A percentile compares a stretch with the other conserved stretches of the same genome.
phyloP scores from a whole-genome alignment of 2,797 vertebrate genomes.

The Enteromius fasciolatus region DNA sequence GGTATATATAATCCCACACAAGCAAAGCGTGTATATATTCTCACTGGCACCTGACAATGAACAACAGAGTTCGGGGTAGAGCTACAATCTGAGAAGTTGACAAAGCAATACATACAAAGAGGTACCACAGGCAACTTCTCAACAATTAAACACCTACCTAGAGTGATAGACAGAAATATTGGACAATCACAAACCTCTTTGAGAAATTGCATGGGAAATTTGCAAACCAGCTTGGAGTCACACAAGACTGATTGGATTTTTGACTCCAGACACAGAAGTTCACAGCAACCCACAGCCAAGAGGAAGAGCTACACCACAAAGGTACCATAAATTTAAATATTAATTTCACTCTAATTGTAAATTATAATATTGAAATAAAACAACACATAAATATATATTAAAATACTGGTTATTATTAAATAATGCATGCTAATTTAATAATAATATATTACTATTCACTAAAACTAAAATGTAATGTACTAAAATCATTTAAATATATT shows the following conservation, averaged over 20 bases:
- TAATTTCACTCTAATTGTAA: neutral
- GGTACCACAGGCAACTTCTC: neutral
- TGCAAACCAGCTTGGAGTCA: slow-evolving; percentile 27
- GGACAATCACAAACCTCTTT: neutral
- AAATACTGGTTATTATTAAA: neutral
- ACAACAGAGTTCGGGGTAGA: slow-evolving; percentile 15
- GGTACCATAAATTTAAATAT: neutral
- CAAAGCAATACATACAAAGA: neutral
- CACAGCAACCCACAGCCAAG: neutral
- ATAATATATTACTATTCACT: neutral
- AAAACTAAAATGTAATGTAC: neutral
- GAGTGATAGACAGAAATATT: neutral
- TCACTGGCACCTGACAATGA: slow-evolving; percentile 35
- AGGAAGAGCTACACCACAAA: slow-evolving; percentile 31
- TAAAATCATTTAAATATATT: neutral
- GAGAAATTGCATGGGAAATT: slow-evolving; percentile 43
- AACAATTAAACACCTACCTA: slow-evolving; percentile 1
- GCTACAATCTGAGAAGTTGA: slow-evolving; percentile 16
- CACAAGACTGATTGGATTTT: slow-evolving; percentile 22
- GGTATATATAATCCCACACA: slow-evolving; percentile 56
- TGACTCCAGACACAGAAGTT: slow-evolving; percentile 11
- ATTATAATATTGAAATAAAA: neutral
- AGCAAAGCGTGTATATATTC: slow-evolving; percentile 27
- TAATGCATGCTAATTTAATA: neutral
- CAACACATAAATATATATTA: neutral